Percentiles rank a stretch among this genome's conserved stretches.
Conservation (phyloP, 2,888 invertebrate genomes). For the Schizotus pectinicornis region DNA sequence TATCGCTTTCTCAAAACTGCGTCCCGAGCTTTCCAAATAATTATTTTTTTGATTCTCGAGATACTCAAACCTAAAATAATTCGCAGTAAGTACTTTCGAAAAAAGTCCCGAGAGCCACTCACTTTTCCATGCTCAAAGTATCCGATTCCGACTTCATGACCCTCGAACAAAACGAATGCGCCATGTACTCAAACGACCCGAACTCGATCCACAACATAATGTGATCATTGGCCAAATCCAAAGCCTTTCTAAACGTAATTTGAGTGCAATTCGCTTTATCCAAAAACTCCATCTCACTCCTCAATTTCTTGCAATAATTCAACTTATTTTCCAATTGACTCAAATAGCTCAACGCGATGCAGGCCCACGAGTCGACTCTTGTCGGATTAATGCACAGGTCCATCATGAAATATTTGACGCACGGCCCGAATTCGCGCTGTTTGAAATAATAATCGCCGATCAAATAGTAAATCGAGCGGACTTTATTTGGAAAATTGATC, state of each 20-base stretch:
- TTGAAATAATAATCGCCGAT: slow-evolving; percentile 93
- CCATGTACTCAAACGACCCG: slow-evolving; percentile 87
- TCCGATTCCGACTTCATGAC: slow-evolving; percentile 82
- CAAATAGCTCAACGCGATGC: slow-evolving; percentile 81
- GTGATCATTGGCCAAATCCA: slow-evolving; percentile 76
- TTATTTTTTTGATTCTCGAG: slow-evolving; percentile 79
- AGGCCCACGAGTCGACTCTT: slow-evolving; percentile 92
- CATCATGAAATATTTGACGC: slow-evolving; percentile 80
- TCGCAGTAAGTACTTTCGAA: not conserved
- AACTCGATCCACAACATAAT: slow-evolving; percentile 88
- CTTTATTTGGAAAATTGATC: slow-evolving; percentile 53
- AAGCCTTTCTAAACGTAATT: slow-evolving; percentile 80
- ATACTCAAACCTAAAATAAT: slow-evolving; percentile 64
- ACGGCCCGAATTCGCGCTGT: slow-evolving; percentile 73
- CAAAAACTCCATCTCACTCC: slow-evolving; percentile 69
- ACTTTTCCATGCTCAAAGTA: slow-evolving; percentile 73
- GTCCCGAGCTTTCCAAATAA: slow-evolving; percentile 78
- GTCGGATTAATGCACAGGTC: slow-evolving; percentile 83
- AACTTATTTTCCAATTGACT: slow-evolving; percentile 80
- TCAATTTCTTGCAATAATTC: slow-evolving; percentile 72
- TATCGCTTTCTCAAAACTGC: slow-evolving; percentile 78
- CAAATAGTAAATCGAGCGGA: slow-evolving; percentile 83
- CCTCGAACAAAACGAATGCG: slow-evolving; percentile 89
- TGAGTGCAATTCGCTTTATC: slow-evolving; percentile 75
- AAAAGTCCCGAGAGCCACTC: slow-evolving; percentile 32